phyloP scores from a whole-genome alignment of 2,888 invertebrate genomes.

The Vanessa cardui region DNA sequence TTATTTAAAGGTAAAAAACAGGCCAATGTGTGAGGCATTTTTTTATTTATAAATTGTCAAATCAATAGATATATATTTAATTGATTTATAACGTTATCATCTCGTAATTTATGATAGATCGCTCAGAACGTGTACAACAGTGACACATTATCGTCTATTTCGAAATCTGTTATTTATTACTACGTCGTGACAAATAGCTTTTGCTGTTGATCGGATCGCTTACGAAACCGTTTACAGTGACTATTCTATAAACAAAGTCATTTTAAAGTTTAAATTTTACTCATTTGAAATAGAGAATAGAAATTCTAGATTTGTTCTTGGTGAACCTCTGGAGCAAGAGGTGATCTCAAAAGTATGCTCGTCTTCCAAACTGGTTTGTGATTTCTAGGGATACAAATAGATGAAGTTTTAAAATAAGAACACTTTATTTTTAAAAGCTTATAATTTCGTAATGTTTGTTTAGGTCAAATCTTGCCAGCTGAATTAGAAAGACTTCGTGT shows the following conservation, averaged over 20 bases:
- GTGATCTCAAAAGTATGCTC: too few relatives aligned
- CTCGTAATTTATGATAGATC: constrained; percentile 45
- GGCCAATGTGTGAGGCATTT: too few relatives aligned
- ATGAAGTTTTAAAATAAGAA: too few relatives aligned
- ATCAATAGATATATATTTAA: constrained; percentile 36
- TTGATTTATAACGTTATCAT: constrained; percentile 43
- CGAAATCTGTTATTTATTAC: constrained; percentile 46
- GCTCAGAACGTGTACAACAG: constrained; percentile 26
- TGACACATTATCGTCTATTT: constrained; percentile 44
- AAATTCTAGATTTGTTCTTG: too few relatives aligned
- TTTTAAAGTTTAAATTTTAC: neutral
- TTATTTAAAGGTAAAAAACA: too few relatives aligned
- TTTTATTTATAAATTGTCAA: constrained; percentile 10
- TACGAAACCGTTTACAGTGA: constrained; percentile 14
- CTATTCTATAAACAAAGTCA: constrained; percentile 6
- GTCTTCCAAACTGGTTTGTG: too few relatives aligned
- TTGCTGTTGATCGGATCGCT: constrained; percentile 20
- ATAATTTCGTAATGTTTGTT: too few relatives aligned
- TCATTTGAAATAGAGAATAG: neutral
- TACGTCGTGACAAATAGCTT: constrained; percentile 40
- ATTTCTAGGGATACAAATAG: too few relatives aligned
- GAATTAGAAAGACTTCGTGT: too few relatives aligned
- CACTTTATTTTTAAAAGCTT: too few relatives aligned
- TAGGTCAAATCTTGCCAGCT: too few relatives aligned
- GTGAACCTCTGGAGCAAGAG: too few relatives aligned